phyloP scores from a whole-genome alignment of 2,113 vertebrate species.

The Xyliphius kryptos region DNA sequence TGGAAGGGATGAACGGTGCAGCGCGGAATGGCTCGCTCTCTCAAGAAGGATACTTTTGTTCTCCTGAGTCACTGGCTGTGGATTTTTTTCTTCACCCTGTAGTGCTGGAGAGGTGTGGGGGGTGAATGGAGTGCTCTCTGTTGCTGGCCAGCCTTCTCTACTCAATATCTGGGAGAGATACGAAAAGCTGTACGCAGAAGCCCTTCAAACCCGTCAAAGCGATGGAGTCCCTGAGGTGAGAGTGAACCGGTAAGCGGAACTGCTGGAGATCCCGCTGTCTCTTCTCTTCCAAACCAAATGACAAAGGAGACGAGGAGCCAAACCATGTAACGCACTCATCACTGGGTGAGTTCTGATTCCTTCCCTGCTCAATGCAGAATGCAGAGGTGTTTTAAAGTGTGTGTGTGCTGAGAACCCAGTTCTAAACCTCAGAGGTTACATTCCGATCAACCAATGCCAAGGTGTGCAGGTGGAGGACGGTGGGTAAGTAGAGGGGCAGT shows the following conservation, averaged over 20 bases:
- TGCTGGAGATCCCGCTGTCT: constrained; percentile 3
- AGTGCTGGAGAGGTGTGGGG: constrained; percentile 24
- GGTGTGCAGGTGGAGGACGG: too few relatives aligned
- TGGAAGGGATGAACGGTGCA: background rate
- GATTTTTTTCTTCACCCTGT: background rate
- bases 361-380: too few relatives aligned
- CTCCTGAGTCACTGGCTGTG: background rate
- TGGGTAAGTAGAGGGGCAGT: too few relatives aligned
- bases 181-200: constrained; percentile 13
- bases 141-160: constrained; percentile 2
- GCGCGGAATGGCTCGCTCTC: background rate
- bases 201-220: constrained; percentile 13
- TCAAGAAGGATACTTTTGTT: constrained; percentile 8
- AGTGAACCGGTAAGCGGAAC: constrained; percentile 7
- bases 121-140: constrained; percentile 15
- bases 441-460: too few relatives aligned
- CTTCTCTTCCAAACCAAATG: constrained; percentile 4
- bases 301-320: constrained; percentile 10
- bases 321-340: constrained; percentile 31
- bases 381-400: too few relatives aligned
- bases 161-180: too few relatives aligned
- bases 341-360: constrained; percentile 26
- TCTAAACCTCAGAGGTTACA: too few relatives aligned
- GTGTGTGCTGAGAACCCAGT: too few relatives aligned
- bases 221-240: constrained; percentile 26